Percentiles rank a stretch among this genome's conserved stretches.
Conservation (phyloP, 2,888 invertebrate genomes). For the Odontomyia ornata region DNA sequence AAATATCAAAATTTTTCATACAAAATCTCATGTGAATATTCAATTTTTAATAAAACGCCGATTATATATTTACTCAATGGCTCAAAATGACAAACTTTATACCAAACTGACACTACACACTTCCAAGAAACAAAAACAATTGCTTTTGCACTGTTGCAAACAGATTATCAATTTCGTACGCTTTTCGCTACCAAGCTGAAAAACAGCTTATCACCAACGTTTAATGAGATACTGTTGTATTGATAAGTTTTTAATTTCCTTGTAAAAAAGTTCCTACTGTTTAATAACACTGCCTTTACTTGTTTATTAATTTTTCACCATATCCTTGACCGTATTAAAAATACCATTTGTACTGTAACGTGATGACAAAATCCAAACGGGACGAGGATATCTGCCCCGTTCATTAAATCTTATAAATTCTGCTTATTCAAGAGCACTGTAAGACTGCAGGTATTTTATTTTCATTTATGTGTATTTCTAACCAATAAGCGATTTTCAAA, state of each 20-base stretch:
- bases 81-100: too few species aligned
- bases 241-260: slow-evolving; percentile 7
- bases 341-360: neutral
- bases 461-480: slow-evolving; percentile 1
- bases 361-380: slow-evolving; percentile 32
- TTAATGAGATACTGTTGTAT: neutral
- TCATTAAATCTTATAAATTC: slow-evolving; percentile 22
- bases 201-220: neutral
- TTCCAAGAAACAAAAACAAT: neutral
- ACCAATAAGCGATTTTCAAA: slow-evolving; percentile 5
- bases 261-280: neutral
- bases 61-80: too few species aligned
- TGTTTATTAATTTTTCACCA: slow-evolving; percentile 20
- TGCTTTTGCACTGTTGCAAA: slow-evolving; percentile 20
- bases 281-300: slow-evolving; percentile 24
- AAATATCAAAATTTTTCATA: too few species aligned
- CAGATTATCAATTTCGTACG: neutral
- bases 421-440: slow-evolving; percentile 36
- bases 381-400: slow-evolving; percentile 22
- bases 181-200: neutral
- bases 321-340: neutral
- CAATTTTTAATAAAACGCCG: too few species aligned
- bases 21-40: too few species aligned
- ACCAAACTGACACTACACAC: too few species aligned
- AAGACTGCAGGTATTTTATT: slow-evolving; percentile 34